A percentile compares a stretch with the other conserved stretches of the same genome.
Conservation (phyloP, 2,797 vertebrate genomes). For the Limnodromus scolopaceus region DNA sequence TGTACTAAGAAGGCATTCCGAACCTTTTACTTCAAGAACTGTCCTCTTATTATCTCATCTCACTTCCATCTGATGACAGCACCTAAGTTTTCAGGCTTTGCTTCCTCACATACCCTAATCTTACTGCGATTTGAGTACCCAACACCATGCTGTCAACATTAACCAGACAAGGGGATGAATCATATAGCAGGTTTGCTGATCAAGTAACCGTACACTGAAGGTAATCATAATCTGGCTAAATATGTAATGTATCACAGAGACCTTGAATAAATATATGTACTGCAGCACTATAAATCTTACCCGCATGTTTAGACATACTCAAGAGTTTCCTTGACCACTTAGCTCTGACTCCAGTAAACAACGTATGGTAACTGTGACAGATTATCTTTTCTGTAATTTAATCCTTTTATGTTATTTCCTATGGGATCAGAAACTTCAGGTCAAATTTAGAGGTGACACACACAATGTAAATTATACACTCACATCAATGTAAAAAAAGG, state of each 20-base stretch:
- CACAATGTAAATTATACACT: not conserved
- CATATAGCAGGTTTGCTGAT: not conserved
- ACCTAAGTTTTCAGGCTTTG: not conserved
- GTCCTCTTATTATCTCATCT: not conserved
- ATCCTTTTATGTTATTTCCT: constrained; percentile 18
- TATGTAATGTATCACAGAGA: not conserved
- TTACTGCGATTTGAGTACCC: not conserved
- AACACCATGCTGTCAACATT: not conserved
- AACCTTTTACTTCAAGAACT: not conserved
- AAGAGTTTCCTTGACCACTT: constrained; percentile 36
- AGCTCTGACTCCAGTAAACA: constrained; percentile 45
- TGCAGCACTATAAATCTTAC: constrained; percentile 41
- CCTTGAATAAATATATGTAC: constrained; percentile 6
- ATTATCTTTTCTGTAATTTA: constrained; percentile 3
- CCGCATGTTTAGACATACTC: not conserved
- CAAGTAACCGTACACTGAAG: not conserved
- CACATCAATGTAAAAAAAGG: not conserved
- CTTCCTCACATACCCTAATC: not conserved
- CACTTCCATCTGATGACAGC: not conserved
- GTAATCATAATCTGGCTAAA: constrained; percentile 31
- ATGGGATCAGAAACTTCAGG: not conserved
- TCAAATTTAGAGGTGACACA: not conserved
- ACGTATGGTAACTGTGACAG: constrained; percentile 44
- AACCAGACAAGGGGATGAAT: not conserved
- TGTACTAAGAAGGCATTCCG: not conserved